A percentile compares a stretch with the other conserved stretches of the same genome.
Evolutionary conservation across 2,888 invertebrate species (phyloP).

Genomic region (Clitarchus hookeri): DNA sequence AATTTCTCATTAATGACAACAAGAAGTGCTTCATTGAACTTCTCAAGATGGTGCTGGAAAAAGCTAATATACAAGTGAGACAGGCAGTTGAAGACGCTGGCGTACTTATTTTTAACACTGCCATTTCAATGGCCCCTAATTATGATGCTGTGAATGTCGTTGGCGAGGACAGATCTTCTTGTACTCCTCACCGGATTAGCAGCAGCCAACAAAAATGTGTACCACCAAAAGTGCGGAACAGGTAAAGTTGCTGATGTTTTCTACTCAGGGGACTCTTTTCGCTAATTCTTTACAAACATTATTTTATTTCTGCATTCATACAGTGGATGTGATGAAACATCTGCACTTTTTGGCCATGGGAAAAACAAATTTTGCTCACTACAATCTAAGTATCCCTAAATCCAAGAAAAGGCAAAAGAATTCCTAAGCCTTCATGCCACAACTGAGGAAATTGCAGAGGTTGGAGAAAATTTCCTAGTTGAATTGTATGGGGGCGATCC

Average conservation of each 20-base stretch:
- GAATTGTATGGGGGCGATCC: slow-evolving; percentile 10
- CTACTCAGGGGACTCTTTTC: background rate
- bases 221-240: background rate
- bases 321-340: background rate
- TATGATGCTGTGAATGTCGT: background rate
- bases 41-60: background rate
- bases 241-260: background rate
- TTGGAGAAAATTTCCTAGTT: background rate
- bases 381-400: too few species aligned
- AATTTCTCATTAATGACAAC: background rate
- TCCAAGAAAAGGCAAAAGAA: slow-evolving; percentile 15
- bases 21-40: slow-evolving; percentile 15
- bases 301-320: background rate
- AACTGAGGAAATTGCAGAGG: background rate
- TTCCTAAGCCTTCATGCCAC: slow-evolving; percentile 15
- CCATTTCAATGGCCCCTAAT: background rate
- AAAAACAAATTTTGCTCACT: background rate
- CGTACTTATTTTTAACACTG: slow-evolving; percentile 15
- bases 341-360: background rate
- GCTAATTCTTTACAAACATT: background rate
- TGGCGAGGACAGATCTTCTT: background rate
- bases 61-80: background rate
- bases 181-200: background rate
- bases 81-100: too few species aligned
- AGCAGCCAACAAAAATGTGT: background rate